Evolutionary conservation across 2,113 vertebrate genomes (phyloP), one percentile per base, ranked within the genome.

Genomic region (Campylomormyrus numenius): DNA sequence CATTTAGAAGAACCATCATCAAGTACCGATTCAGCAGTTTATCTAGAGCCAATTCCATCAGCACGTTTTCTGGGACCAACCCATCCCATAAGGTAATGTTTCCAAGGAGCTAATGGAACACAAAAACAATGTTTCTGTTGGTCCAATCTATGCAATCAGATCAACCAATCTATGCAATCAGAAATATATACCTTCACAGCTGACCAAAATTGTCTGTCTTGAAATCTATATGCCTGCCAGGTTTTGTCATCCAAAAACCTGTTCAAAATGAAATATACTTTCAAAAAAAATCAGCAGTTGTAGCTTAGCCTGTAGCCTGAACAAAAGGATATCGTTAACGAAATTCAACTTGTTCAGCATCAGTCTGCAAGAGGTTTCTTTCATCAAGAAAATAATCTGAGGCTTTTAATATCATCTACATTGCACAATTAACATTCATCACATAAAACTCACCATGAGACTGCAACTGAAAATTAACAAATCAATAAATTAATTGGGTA

Each of bases 21-120:
- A 99, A 95, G 92, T 98, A 99, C 91, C 98, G 96, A 91, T 96
- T 97, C 35, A 99, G 95, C 86, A 99, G 84, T 93, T 97, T 98
- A 92, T 95, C 96, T 90, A 99, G 92, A 58, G 96, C 96, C 88
- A 99, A 91, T 88, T 98, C 97, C 90, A 93, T 96, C 50, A 98
- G 66, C 0, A 90, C 90, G 0, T 95, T 93, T 88, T 98, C 97
- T 15, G 94, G 93, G 91, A 98, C 92, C 86, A 99, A 93, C 80
- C 95, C 95, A 92, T 97, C 96, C 97, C 97, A 99, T 91, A 95
- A 96, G 15, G 96, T 93, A 93, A 97, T 92, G 92, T 97, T 98
- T 70, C 90, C 93, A 5, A 99, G 94, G 5, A 99, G 95, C 98
- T 99, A 91, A 88, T 93, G 92, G 3, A 88, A 90, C 21, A 21